A percentile compares a stretch with the other conserved stretches of the same genome.
These are phyloP conservation scores for Plestiodon gilberti DNA, from an alignment of 2,113 vertebrate species.

Conservation along the genomic window DNA sequence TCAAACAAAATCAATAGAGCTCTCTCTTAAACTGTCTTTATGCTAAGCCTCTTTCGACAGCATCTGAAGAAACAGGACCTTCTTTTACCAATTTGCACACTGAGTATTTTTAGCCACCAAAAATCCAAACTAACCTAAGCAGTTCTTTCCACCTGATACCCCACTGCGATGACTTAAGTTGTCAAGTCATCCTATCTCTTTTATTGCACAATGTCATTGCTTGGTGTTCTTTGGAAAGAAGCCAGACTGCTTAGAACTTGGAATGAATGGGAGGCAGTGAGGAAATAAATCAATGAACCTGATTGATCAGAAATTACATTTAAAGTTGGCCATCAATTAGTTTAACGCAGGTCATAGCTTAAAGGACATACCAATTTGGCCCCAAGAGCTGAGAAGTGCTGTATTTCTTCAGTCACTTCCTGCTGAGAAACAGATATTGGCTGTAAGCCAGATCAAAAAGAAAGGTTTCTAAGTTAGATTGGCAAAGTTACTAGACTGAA, in stretches of 20 bases:
- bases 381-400: constrained; percentile 52
- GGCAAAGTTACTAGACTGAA: background rate
- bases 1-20: constrained; percentile 71
- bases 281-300: constrained; percentile 67
- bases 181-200: constrained; percentile 65
- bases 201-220: constrained; percentile 53
- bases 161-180: constrained; percentile 35
- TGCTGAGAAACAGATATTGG: constrained; percentile 46
- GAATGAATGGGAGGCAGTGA: constrained; percentile 30
- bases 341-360: constrained; percentile 57
- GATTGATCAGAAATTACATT: constrained; percentile 54
- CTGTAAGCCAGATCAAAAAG: constrained; percentile 42
- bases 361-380: constrained; percentile 53
- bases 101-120: constrained; percentile 51
- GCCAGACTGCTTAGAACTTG: constrained; percentile 26
- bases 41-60: constrained; percentile 64
- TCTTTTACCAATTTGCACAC: constrained; percentile 48
- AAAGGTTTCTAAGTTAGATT: background rate
- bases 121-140: constrained; percentile 42
- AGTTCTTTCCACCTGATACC: constrained; percentile 28
- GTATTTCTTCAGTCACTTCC: constrained; percentile 51
- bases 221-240: constrained; percentile 52
- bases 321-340: constrained; percentile 68
- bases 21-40: constrained; percentile 63
- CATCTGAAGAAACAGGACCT: constrained; percentile 54